Evolutionary conservation across 2,888 invertebrate species (phyloP).

Genomic region (Agriopis aurantiaria): DNA sequence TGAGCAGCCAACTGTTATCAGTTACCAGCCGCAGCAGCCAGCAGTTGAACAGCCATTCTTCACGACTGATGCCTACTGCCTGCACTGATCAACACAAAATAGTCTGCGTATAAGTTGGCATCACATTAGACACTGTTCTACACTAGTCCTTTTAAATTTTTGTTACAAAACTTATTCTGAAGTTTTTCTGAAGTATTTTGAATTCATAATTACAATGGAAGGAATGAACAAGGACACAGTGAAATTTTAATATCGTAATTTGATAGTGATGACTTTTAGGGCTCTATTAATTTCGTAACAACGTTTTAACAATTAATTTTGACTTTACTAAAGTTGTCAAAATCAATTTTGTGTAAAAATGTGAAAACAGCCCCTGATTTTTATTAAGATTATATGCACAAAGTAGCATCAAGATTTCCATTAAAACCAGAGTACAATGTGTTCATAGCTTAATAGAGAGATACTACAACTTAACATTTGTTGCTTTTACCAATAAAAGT

Average conservation of each 20-base stretch:
- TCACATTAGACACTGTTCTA: neutral
- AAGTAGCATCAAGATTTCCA: conserved; percentile 27
- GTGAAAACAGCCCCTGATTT: no score
- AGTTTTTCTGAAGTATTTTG: neutral
- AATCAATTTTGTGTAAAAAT: no score
- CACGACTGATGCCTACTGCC: neutral
- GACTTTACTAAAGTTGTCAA: no score
- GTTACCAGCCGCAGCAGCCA: no score
- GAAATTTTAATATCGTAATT: neutral
- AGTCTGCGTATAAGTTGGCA: neutral
- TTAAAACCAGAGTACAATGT: conserved; percentile 25
- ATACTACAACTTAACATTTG: conserved; percentile 67
- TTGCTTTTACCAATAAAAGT: conserved; percentile 80
- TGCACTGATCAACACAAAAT: neutral
- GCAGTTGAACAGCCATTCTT: neutral
- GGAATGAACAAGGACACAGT: neutral
- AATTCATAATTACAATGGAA: neutral
- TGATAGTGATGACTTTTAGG: neutral
- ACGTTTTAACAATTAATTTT: no score
- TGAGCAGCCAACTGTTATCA: neutral
- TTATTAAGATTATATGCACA: conserved; percentile 6
- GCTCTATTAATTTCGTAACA: no score
- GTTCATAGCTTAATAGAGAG: conserved; percentile 21
- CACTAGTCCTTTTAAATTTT: neutral
- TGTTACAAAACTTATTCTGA: no score